Base-by-base conservation (phyloP, 2,113 vertebrate genomes). In the Pseudopodoces humilis region DNA sequence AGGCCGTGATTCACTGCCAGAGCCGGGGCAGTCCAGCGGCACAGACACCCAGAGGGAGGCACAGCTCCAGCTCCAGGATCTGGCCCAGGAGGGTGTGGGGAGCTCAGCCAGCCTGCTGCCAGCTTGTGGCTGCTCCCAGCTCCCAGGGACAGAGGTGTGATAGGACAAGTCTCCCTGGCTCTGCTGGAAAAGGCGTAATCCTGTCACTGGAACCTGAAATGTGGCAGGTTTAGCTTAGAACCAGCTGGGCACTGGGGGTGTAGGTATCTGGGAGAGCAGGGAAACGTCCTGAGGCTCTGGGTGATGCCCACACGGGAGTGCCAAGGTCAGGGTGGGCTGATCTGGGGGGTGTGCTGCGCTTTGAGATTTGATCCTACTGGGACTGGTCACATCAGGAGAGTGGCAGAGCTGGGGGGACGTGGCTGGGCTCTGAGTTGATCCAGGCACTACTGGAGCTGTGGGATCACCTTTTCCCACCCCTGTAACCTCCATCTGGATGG, bases 391-490 rank as follows among this genome's bases (percentile, higher is more conserved):
- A 39, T 19, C 69, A 44, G 17, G 21, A 81, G 18, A 60, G 59
- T 1, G 0, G 28, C 63, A 76, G 63, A 64, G 30, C 0, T 16
- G 5, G 11, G 22, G 43, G 14, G 19, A 68, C 0, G 2, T 37
- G 53, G 37, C 47, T 2, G 1, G 11, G 17, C 17, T 35, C 75
- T 46, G 23, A 7, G 23, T 56, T 43, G 31, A 8, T 2, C 12
- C 1, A 1, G 25, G 56, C 39, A 21, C 22, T 1, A 0, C 11
- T 72, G 63, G 25, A 64, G 13, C 25, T 7, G 1, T 11, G 35
- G 12, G 9, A 11, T 44, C 46, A 43, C 23, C 20, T 63, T 39
- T 52, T 69, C 46, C n/a, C 50, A 11, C 28, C 33, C 21, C 3
- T 16, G n/a, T 31, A 65, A 53, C 24, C 41, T 21, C 31, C 63